Evolutionary conservation across 2,888 invertebrate genomes (phyloP), one percentile per base, ranked within the genome.

Genomic region (Cyaniris semiargus): DNA sequence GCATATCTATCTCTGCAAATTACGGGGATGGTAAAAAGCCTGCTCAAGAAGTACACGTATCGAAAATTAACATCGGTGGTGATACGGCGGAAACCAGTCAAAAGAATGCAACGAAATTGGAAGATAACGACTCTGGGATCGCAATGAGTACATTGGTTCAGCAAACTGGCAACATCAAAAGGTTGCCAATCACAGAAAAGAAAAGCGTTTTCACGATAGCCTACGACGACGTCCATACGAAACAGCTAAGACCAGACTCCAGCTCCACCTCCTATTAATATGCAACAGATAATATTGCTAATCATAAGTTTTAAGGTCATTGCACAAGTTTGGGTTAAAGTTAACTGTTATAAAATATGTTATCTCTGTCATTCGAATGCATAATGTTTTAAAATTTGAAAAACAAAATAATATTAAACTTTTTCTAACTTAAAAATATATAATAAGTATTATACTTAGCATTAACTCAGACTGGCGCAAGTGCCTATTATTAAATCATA

Each of bases 191-290:
- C 79, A 96, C 96, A 5, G 98, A 98, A 84, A 98, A 98, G 92
- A 98, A 98, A 86, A 98, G 98, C 86, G 96, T 98, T 44, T 98
- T 98, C 85, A 98, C 98, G 8, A 98, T 98, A 82, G 98, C 98
- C 0, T 98, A 98, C 86, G 97, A 97, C 85, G 98, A 98, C 85
- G 97, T 98, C 84, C 97, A 97, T 82, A 98, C 97, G 0, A 96
- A 96, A 84, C 97, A 97, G 85, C 93, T 98, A 77, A 93, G 97
- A 84, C 96, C 97, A 23, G 97, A 97, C 81, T 97, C 97, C 87
- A 96, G 96, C 83, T 96, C 97, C 7, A 96, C 97, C 70, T 96
- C 96, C 48, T 93, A 94, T 83, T 94, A 86, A 82, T 76, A 76
- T 60, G 13, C 21, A 23, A 60, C 10, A 60, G 4, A 60, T 23